Base-by-base conservation (phyloP, 2,888 invertebrate species). In the Drosophila cyrtoloma region DNA sequence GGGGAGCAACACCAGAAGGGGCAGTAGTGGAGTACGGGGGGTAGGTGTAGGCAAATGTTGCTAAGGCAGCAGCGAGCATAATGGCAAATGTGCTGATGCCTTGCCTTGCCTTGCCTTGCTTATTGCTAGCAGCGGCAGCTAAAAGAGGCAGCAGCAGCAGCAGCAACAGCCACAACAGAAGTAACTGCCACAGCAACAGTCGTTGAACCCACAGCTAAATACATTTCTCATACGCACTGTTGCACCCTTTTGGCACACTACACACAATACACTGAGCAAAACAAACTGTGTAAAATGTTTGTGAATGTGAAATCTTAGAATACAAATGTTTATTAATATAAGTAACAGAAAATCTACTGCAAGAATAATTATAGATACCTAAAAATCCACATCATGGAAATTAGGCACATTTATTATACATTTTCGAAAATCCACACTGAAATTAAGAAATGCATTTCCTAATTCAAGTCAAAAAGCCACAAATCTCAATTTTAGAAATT, bases 181-280 rank as follows among this genome's bases (percentile, higher is more conserved):
- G 44, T 37, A 14, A 35, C 37, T 53, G 44, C 52, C 52, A 35
- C 55, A 59, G 50, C 75, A 63, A 64, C 73, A 64, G 50, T 74
- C 67, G 62, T 59, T 62, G 62, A 60, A 67, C 50, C 47, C 55
- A 63, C 47, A 62, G 71, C 69, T 51, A 56, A 63, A 70, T 60
- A 82, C 83, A 83, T 86, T 86, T 70, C 82, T 78, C 85, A 86
- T 86, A 86, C 85, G 85, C 85, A 86, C 85, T 83, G 87, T 86
- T 86, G 87, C 87, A 83, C 81, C 74, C 81, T 69, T 79, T 80
- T 59, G 71, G 56, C 69, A 69, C 63, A 67, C 56, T 58, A 66
- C 51, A 55, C 44, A 39, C 35, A 16, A 16, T 28, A 57, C 14
- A 39, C 19, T 19, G 26, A 53, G 26, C 32, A 32, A 42, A 42